Percentiles rank a stretch among this genome's conserved stretches.
Evolutionary conservation across 1,140 invertebrate species (phyloP).

Genomic region (Scaptodrosophila lebanonensis): DNA sequence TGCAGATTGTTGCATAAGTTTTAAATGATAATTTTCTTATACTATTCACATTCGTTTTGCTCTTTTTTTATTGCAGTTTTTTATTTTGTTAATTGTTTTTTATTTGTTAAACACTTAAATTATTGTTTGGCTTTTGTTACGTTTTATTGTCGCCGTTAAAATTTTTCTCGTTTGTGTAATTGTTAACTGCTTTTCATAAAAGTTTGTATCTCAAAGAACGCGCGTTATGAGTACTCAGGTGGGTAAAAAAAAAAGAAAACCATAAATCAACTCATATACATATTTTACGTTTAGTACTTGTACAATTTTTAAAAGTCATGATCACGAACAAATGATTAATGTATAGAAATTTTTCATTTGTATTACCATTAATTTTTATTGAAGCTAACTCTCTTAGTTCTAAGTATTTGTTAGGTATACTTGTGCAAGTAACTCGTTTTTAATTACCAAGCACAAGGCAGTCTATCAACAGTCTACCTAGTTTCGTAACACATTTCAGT

Average conservation of each 20-base stretch:
- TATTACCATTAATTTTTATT: too few species aligned
- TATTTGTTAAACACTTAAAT: neutral
- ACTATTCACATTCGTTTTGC: conserved; percentile 6
- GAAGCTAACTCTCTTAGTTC: too few species aligned
- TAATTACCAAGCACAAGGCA: too few species aligned
- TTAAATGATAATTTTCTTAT: conserved; percentile 32
- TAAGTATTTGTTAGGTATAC: too few species aligned
- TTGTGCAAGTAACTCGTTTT: too few species aligned
- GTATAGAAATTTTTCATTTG: too few species aligned
- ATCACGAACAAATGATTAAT: too few species aligned
- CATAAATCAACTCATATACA: conserved; percentile 3
- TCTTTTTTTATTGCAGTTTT: conserved; percentile 38
- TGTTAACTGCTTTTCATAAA: conserved; percentile 24
- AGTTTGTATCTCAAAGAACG: conserved; percentile 19
- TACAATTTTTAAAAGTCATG: conserved; percentile 9
- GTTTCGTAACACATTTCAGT: too few species aligned
- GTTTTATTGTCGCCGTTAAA: conserved; percentile 12
- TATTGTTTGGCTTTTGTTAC: conserved; percentile 23
- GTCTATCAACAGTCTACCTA: too few species aligned
- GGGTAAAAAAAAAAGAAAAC: conserved; percentile 41
- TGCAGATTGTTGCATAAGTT: conserved; percentile 69
- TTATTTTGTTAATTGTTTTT: conserved; percentile 22
- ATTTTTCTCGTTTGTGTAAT: conserved; percentile 25
- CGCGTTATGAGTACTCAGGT: conserved; percentile 58
- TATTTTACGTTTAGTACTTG: conserved; percentile 21